Base-by-base conservation (phyloP, 2,113 vertebrate species). In the Xiphorhynchus elegans region DNA sequence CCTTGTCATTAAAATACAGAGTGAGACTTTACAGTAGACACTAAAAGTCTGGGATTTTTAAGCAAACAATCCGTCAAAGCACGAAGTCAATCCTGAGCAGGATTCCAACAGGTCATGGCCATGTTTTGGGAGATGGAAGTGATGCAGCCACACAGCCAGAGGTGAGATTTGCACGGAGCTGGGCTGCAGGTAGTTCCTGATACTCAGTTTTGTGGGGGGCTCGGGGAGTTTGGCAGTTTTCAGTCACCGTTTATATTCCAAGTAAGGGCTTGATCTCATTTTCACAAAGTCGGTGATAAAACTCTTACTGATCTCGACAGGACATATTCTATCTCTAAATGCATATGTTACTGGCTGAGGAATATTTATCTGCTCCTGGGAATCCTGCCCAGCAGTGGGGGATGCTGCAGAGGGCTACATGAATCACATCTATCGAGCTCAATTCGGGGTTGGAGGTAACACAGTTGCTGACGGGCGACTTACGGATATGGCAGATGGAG, bases 281-380 rank as follows among this genome's bases (percentile, higher is more conserved):
- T 84, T 53, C 60, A 40, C 20, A 35, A 18, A 89, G 42, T 55
- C 5, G 0, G 24, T 78, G 90, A 81, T 87, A 68, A 95, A 93
- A 87, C 76, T 50, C 49, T 28, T 33, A 15, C 63, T 49, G 64
- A 63, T 70, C 86, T 78, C 68, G 0, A 24, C 49, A 80, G 83
- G 89, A 67, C 4, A 1, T 23, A 13, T 47, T 73, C 87, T 82
- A 0, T 78, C 84, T 74, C 47, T 31, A 56, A 89, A 84, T 72
- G 60, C 76, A n/a, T 31, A 7, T 56, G 72, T 70, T 93, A 23
- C 72, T 63, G n/a, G 20, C 64, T 55, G 75, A 39, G 80, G 77
- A 77, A 47, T 67, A 59, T 84, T 69, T 82, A 21, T 31, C 42
- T 89, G 58, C 83, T 80, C 28, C 76, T 67, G 86, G 93, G 79